Base-by-base conservation (phyloP, 1,140 invertebrate species). In the Ceratosolen fusciceps region DNA sequence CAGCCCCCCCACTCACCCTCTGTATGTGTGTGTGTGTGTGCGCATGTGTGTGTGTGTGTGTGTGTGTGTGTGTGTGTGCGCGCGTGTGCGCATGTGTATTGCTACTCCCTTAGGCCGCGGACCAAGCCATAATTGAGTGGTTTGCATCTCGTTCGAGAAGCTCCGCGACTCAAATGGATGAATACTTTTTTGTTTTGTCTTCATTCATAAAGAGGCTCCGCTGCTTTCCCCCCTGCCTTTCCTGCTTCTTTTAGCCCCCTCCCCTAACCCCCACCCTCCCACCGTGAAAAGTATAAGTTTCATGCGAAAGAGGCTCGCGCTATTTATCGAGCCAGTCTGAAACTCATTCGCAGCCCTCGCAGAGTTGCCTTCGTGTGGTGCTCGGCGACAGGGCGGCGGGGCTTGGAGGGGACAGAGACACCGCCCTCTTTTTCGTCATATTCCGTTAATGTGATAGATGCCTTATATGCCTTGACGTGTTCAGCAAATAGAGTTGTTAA, bases 51-150 rank as follows among this genome's bases (percentile, higher is more conserved):
- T n/a, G n/a, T n/a, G n/a, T n/a, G n/a, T n/a, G n/a, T n/a, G n/a
- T n/a, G n/a, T n/a, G n/a, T n/a, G n/a, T n/a, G n/a, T n/a, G n/a
- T n/a, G n/a, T n/a, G n/a, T n/a, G n/a, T n/a, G n/a, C n/a, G n/a
- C n/a, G n/a, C n/a, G n/a, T n/a, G n/a, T n/a, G n/a, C n/a, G n/a
- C n/a, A n/a, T n/a, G n/a, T n/a, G n/a, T n/a, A n/a, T n/a, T 67
- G 71, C 79, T 76, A 79, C 74, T 81, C n/a, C n/a, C n/a, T n/a
- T 79, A 47, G 74, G 83, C 85, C 83, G 79, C 79, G 80, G 83
- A 86, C 84, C 76, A 82, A 79, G 78, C 83, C 85, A 82, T 88
- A 88, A 89, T 88, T 89, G 88, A 88, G 87, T 87, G 86, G 86
- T 88, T 89, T 87, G 87, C 85, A 87, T 88, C 86, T 83, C 81